Evolutionary conservation across 2,113 vertebrate genomes (phyloP), one percentile per base, ranked within the genome.

Genomic region (Sylvicapra grimmia): DNA sequence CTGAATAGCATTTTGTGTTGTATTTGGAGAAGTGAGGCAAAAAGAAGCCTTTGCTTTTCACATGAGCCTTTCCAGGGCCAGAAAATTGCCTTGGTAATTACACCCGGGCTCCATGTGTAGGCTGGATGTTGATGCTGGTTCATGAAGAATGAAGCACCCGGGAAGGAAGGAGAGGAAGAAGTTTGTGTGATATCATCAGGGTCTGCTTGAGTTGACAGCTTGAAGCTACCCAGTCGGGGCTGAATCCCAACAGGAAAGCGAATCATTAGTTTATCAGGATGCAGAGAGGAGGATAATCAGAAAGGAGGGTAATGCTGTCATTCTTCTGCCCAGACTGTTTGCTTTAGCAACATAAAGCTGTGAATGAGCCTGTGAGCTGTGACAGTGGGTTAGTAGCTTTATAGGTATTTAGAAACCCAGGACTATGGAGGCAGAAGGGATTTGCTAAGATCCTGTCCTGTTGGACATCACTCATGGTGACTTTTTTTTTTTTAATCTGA

Each of bases 301-400:
- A 98, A 98, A 98, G 98, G 97, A 96, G 97, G 95, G 98, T 98
- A 98, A 98, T 99, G 98, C 98, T 98, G 98, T 98, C 99, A 99
- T 98, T 98, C 98, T 98, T 98, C 98, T 98, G 98, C 98, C 98
- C 98, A 99, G 98, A 99, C 99, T 98, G 98, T 99, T 99, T 99
- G 98, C 98, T 99, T 99, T 99, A 98, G 96, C 98, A 98, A 98
- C 98, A 98, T 97, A 98, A 98, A 99, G 98, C 98, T 97, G 96
- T 96, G 97, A 98, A 97, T 98, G 98, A 99, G 98, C 98, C 97
- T 98, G 97, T 23, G 96, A 96, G 97, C 98, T 98, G 97, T 90
- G 29, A 97, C 98, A 98, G 89, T 97, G 98, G 97, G 97, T 96
- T 93, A 94, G 98, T 3, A 98, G 98, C 98, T 99, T 99, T 99